These are phyloP conservation scores for Steromphala cineraria DNA, from an alignment of 2,888 invertebrate species.

Conservation along the genomic window DNA sequence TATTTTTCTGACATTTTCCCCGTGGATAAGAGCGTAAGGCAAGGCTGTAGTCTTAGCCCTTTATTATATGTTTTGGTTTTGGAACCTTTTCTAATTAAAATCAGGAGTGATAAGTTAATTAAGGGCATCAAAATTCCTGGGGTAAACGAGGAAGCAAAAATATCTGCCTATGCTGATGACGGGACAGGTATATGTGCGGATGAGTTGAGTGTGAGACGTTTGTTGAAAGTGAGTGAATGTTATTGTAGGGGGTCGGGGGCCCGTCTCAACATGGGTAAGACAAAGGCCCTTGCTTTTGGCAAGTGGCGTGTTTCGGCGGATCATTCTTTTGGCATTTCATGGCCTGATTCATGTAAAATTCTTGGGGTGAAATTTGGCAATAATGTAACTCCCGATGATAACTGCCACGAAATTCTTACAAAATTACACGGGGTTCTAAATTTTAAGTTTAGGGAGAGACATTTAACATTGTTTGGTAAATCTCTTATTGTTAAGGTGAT, in stretches of 20 bases:
- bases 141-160: conserved; percentile 22
- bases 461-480: conserved; percentile 29
- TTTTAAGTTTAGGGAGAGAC: conserved; percentile 12
- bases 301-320: conserved; percentile 17
- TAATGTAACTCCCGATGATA: conserved; percentile 28
- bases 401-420: conserved; percentile 28
- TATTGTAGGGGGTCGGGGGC: conserved; percentile 16
- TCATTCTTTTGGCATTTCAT: conserved; percentile 28
- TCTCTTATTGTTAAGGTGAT: not conserved
- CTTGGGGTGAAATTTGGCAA: conserved; percentile 38
- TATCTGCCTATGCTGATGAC: conserved; percentile 30
- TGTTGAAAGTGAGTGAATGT: conserved; percentile 9
- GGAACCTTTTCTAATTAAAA: conserved; percentile 18
- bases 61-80: conserved; percentile 18
- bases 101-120: not conserved
- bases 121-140: not conserved
- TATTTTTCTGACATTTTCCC: conserved; percentile 28
- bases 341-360: conserved; percentile 38
- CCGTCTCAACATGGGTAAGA: conserved; percentile 22
- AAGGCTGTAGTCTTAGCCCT: conserved; percentile 17
- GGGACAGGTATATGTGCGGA: conserved; percentile 19
- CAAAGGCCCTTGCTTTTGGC: conserved; percentile 13
- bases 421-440: conserved; percentile 33
- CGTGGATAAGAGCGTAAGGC: not conserved
- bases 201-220: not conserved